phyloP scores from a whole-genome alignment of 1,140 invertebrate genomes.

The Sarcophaga bullata region DNA sequence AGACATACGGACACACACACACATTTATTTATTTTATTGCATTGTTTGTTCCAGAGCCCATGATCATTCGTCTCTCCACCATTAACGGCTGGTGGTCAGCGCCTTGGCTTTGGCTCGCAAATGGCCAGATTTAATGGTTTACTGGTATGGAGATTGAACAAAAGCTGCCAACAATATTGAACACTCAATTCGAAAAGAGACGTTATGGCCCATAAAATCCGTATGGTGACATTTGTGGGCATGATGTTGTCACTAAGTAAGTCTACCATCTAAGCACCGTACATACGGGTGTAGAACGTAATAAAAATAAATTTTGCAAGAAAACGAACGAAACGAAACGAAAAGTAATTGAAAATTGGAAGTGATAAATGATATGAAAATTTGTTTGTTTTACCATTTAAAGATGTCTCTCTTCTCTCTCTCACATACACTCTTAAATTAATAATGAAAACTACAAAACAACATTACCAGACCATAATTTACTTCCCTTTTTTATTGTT shows the following conservation, averaged over 20 bases:
- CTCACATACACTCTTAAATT: neutral
- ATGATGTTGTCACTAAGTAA: conserved; percentile 60
- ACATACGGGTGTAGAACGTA: no score
- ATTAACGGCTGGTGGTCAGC: conserved; percentile 49
- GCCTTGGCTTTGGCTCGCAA: conserved; percentile 54
- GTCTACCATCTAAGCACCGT: neutral
- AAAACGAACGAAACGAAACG: conserved; percentile 1
- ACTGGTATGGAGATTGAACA: conserved; percentile 57
- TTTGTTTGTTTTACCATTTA: neutral
- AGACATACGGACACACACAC: no score
- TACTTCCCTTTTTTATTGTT: neutral
- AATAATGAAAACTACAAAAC: neutral
- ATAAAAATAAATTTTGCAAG: neutral
- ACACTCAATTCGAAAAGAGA: conserved; percentile 52
- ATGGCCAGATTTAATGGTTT: conserved; percentile 60
- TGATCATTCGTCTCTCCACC: conserved; percentile 57
- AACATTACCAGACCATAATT: neutral
- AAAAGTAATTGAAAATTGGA: neutral
- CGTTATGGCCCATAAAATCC: conserved; percentile 54
- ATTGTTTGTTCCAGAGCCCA: conserved; percentile 47
- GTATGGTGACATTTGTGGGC: conserved; percentile 57
- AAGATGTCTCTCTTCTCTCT: no score
- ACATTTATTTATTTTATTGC: conserved; percentile 6
- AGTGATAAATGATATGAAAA: conserved; percentile 28
- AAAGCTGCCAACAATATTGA: conserved; percentile 55